Percentiles rank a stretch among this genome's conserved stretches.
Evolutionary conservation across 2,113 vertebrate species (phyloP).

Genomic region (Eulemur macaco): DNA sequence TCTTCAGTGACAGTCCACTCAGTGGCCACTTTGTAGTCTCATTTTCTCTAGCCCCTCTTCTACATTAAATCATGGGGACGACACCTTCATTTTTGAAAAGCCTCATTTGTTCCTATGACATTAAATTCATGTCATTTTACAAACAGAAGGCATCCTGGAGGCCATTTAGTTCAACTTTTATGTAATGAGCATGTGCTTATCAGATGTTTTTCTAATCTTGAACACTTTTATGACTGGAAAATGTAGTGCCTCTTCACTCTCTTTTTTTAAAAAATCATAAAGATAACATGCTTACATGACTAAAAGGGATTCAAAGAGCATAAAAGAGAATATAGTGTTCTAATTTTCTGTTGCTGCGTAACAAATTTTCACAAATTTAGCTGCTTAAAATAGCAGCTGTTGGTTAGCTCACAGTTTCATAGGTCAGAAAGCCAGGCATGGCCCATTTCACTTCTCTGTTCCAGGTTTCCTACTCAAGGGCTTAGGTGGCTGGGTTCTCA

Average conservation of each 20-base stretch:
- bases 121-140: neutral
- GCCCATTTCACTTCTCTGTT: neutral
- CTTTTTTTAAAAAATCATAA: neutral
- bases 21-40: neutral
- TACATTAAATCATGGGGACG: neutral
- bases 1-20: neutral
- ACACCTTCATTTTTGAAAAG: neutral
- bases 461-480: neutral
- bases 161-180: neutral
- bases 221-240: neutral
- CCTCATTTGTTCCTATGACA: neutral
- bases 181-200: neutral
- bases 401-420: neutral
- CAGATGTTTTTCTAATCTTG: neutral
- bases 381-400: neutral
- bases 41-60: neutral
- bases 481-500: neutral
- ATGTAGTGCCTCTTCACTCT: neutral
- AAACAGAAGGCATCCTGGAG: neutral
- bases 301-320: neutral
- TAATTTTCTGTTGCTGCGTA: neutral
- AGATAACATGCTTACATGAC: neutral
- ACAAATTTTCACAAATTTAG: neutral
- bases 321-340: neutral
- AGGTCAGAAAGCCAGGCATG: neutral